Conservation (phyloP, 2,888 invertebrate species). For the Clanis bilineata region DNA sequence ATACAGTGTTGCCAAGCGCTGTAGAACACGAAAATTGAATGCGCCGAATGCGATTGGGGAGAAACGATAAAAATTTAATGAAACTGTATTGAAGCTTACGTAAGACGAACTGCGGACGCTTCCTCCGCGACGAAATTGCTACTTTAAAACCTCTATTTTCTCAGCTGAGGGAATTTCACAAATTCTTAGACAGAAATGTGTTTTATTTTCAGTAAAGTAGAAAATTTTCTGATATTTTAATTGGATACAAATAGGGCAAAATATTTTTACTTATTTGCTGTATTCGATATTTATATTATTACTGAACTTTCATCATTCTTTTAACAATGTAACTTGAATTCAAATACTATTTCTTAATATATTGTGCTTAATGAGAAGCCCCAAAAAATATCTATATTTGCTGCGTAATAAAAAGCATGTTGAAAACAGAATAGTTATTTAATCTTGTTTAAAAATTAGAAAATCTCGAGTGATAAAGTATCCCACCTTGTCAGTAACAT, state of each 20-base stretch:
- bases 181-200: neutral
- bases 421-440: no score
- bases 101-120: constrained; percentile 41
- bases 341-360: no score
- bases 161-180: neutral
- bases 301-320: neutral
- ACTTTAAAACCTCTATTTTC: neutral
- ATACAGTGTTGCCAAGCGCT: neutral
- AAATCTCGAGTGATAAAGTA: no score
- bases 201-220: neutral
- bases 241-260: neutral
- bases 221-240: neutral
- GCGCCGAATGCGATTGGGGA: constrained; percentile 36
- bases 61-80: constrained; percentile 58
- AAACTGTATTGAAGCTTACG: constrained; percentile 48
- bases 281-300: neutral
- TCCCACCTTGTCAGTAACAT: no score
- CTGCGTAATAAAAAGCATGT: no score
- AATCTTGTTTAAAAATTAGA: no score
- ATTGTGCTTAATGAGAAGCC: no score
- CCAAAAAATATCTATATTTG: no score
- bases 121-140: neutral
- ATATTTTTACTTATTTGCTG: neutral
- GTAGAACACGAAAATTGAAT: constrained; percentile 35
- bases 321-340: no score